Base-by-base conservation (phyloP, 1,140 invertebrate genomes). In the Pseudomyrmex concolor region DNA sequence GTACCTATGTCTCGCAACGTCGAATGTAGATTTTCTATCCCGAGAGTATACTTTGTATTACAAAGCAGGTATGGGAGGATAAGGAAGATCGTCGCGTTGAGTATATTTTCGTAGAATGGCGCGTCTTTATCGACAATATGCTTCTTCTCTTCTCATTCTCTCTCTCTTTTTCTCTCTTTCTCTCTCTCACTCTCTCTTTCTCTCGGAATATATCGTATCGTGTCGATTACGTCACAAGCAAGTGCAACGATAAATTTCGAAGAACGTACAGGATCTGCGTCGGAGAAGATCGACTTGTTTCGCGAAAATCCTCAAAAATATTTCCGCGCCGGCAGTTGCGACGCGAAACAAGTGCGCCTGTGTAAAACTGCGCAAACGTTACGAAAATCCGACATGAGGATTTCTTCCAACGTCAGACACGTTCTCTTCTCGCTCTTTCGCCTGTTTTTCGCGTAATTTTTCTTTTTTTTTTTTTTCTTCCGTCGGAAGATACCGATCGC, bases 1-100 rank as follows among this genome's bases (percentile, higher is more conserved):
- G 72, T 74, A 63, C 43, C 43, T 63, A 63, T 62, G 57, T 74
- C 72, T 74, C 57, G 72, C 19, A 48, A 74, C 72, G 57, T 57
- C 72, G 72, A 74, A 74, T 74, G 72, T 74, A 74, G 19, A 74
- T 74, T 64, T 74, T 74, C 54, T 70, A 70, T 78, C 66, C 54
- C 66, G 12, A 22, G 76, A 59, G 66, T 70, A 70, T 70, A 80
- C 76, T 80, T 80, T 80, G 76, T 70, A 70, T 34, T 71, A 71
- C 66, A 80, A 80, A 80, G 66, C 71, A 43, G 62, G 13, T 66
- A 66, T 34, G 73, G 60, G 34, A 34, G 73, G 22, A 76, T 76
- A 76, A 71, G 59, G 76, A 57, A 78, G 64, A 78, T 78, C 76
- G 66, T 80, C 43, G 76, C 66, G 66, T 80, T 80, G 76, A 80